phyloP scores from a whole-genome alignment of 1,140 invertebrate genomes.

The Drosophila nasuta region DNA sequence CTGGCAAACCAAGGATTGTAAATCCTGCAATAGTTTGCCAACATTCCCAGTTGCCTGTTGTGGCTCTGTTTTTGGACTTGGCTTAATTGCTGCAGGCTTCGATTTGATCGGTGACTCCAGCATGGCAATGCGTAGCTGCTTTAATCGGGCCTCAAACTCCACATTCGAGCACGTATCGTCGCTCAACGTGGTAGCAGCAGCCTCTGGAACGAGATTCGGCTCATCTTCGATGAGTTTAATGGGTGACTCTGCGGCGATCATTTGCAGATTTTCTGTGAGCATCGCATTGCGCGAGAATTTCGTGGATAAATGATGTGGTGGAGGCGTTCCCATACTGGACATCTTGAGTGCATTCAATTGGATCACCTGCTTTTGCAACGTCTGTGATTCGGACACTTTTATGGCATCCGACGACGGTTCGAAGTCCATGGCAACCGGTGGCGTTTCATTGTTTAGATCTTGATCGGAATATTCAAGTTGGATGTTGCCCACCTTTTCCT shows the following conservation, averaged over 20 bases:
- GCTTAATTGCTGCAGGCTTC: background rate
- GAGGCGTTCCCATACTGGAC: slow-evolving; percentile 25
- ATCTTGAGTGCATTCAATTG: slow-evolving; percentile 51
- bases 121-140: slow-evolving; percentile 54
- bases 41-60: slow-evolving; percentile 1
- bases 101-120: slow-evolving; percentile 23
- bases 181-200: background rate
- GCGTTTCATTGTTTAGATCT: slow-evolving; percentile 58
- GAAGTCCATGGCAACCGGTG: slow-evolving; percentile 47
- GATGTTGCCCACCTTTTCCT: background rate
- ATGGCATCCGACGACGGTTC: background rate
- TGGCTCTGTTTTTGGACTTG: background rate
- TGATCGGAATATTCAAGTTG: slow-evolving; percentile 18
- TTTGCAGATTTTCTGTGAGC: slow-evolving; percentile 55
- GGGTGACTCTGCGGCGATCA: slow-evolving; percentile 65
- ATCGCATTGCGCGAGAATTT: slow-evolving; percentile 22
- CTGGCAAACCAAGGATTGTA: slow-evolving; percentile 33
- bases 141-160: slow-evolving; percentile 61
- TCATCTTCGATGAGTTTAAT: slow-evolving; percentile 65
- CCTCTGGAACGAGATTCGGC: background rate
- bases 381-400: slow-evolving; percentile 3
- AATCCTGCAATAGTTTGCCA: slow-evolving; percentile 22
- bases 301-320: slow-evolving; percentile 7
- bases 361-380: slow-evolving; percentile 56
- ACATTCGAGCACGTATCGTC: slow-evolving; percentile 32